Evolutionary conservation across 2,113 vertebrate genomes (phyloP), one percentile per base, ranked within the genome.

Genomic region (Coracopsis vasa): DNA sequence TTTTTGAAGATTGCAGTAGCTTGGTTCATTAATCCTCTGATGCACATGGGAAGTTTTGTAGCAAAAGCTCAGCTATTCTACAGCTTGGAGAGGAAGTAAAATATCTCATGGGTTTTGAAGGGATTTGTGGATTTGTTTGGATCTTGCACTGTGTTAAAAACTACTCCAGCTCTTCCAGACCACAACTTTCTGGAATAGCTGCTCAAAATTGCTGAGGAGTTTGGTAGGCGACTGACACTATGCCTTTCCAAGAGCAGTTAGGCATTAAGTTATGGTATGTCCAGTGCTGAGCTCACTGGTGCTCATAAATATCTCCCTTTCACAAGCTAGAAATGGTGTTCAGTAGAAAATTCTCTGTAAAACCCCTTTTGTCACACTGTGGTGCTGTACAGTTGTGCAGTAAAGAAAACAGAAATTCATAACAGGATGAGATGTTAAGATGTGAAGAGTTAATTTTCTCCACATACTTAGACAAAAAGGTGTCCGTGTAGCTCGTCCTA

Each of bases 41-140:
- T 86, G 19, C 47, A 27, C 0, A 0, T 31, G 67, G 67, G 70
- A 70, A 69, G n/a, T 93, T 93, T 12, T 83, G 27, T 29, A 75
- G 73, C 44, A 41, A 71, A 88, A 83, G 50, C 50, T 83, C 47
- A 80, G 65, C 33, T 81, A 12, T 71, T 80, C 12, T 84, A 18
- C 24, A 33, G 18, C 16, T 70, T 44, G 62, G 58, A 88, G 41
- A 67, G 33, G 61, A 92, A 48, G 35, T 35, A 13, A 60, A 85
- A 11, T 83, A 42, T 18, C 42, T 60, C 9, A 11, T 5, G 27
- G 56, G 7, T 18, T 54, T 92, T 74, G 54, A 56, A 78, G 54
- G 56, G 39, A 83, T 90, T 80, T 86, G 54, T 73, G 67, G 17
- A 45, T 88, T 83, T 79, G 21, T 61, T 83, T 92, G 45, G 45